phyloP scores from a whole-genome alignment of 30 jellyfish, hydroid and myxozoan species.

The Cassiopea andromeda region DNA sequence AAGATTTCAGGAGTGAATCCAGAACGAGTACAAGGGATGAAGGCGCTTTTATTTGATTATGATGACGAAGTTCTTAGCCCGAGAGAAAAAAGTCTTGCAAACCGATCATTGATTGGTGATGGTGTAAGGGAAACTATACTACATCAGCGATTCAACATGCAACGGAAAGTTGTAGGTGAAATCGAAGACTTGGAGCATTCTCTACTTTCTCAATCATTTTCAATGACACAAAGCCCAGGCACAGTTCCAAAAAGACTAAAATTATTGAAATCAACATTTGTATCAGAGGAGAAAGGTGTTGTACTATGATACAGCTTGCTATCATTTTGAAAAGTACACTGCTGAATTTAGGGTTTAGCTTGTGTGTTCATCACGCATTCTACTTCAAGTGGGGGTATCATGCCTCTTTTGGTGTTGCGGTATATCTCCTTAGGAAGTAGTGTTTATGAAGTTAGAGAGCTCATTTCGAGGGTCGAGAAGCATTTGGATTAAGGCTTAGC shows the following conservation, averaged over 20 bases:
- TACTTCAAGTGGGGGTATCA: no score
- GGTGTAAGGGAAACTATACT: slow-evolving; percentile 43
- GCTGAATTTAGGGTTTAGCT: no score
- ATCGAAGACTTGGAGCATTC: slow-evolving; percentile 20
- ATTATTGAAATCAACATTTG: slow-evolving; percentile 13
- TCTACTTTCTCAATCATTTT: slow-evolving; percentile 21
- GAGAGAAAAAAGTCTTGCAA: slow-evolving; percentile 63
- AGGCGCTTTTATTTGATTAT: slow-evolving; percentile 79
- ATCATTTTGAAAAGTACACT: not conserved
- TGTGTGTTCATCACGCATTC: no score
- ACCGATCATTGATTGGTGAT: slow-evolving; percentile 61
- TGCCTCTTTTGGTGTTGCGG: no score
- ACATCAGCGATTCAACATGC: slow-evolving; percentile 41
- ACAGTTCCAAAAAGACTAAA: slow-evolving; percentile 1
- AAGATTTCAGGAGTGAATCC: slow-evolving; percentile 79
- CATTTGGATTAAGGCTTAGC: no score
- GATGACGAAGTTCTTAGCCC: slow-evolving; percentile 77
- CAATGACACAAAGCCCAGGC: slow-evolving; percentile 30
- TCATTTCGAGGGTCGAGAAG: no score
- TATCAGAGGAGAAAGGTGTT: slow-evolving; percentile 48
- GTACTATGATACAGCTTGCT: not conserved
- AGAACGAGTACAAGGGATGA: slow-evolving; percentile 89
- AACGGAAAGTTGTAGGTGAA: slow-evolving; percentile 6
- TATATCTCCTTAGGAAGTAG: no score
- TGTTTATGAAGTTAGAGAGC: no score